Conservation (phyloP, 2,113 vertebrate species). For the Colinus virginianus region DNA sequence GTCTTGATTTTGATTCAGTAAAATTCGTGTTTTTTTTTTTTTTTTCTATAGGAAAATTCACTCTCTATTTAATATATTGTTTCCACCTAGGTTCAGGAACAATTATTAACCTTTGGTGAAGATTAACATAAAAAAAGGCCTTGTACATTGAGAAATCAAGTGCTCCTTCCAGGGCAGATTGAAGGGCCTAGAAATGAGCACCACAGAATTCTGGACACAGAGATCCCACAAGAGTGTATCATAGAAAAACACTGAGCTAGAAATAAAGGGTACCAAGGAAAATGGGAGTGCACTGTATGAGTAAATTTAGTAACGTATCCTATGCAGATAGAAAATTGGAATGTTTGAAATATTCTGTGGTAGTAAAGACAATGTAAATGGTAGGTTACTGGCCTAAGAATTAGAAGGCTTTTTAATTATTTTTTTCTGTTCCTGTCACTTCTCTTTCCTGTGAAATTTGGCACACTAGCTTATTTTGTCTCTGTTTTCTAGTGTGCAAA, state of each 20-base stretch:
- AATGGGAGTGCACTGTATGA: background rate
- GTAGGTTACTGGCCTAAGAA: background rate
- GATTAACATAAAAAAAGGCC: background rate
- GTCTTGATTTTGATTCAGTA: background rate
- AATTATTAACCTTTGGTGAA: background rate
- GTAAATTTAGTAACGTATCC: background rate
- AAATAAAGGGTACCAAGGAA: background rate
- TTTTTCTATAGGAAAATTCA: background rate
- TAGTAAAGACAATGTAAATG: background rate
- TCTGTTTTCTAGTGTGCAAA: background rate
- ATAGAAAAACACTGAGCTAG: background rate
- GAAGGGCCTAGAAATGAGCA: background rate
- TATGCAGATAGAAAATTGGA: accelerated
- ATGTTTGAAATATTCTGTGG: background rate
- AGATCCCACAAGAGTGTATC: background rate
- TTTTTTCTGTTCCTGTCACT: background rate
- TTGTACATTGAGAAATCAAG: background rate
- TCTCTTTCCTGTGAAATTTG: background rate
- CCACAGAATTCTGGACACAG: background rate
- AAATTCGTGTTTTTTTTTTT: background rate
- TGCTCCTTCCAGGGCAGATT: background rate
- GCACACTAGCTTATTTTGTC: background rate
- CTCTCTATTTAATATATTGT: background rate
- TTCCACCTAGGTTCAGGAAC: background rate
- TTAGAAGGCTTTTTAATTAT: background rate